A percentile compares a stretch with the other conserved stretches of the same genome.
Evolutionary conservation across 2,113 vertebrate species (phyloP).

Genomic region (Cyprinus carpio): DNA sequence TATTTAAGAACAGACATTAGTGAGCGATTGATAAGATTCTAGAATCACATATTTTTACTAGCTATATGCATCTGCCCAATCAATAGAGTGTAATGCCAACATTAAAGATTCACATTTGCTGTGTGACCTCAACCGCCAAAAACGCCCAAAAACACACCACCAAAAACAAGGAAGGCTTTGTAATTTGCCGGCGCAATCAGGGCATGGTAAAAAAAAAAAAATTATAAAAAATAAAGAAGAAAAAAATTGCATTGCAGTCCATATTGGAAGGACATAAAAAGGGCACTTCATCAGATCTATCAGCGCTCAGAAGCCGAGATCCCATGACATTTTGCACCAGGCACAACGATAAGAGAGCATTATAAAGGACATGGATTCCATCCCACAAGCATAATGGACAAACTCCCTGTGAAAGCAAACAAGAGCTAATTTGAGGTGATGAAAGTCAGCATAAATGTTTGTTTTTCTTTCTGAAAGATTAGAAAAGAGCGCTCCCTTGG

Average conservation of each 20-base stretch:
- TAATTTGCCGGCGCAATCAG: neutral
- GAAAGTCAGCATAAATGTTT: neutral
- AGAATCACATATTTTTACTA: neutral
- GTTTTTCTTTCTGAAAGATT: neutral
- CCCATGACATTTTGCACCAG: slow-evolving; percentile 72
- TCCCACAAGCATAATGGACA: slow-evolving; percentile 87
- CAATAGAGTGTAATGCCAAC: neutral
- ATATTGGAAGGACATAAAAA: neutral
- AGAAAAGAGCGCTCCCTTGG: neutral
- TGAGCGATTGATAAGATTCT: neutral
- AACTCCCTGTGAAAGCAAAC: slow-evolving; percentile 82
- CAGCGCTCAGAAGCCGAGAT: slow-evolving; percentile 77
- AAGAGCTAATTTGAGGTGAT: neutral
- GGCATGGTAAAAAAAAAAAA: no score
- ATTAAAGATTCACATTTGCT: neutral
- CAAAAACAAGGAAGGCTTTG: neutral
- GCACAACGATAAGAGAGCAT: slow-evolving; percentile 85
- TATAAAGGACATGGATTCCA: slow-evolving; percentile 86
- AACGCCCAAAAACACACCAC: no score
- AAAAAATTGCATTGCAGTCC: no score
- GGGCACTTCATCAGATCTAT: slow-evolving; percentile 83
- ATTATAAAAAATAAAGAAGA: no score
- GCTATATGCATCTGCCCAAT: neutral
- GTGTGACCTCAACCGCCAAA: no score
- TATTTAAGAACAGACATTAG: slow-evolving; percentile 30